A percentile compares a stretch with the other conserved stretches of the same genome.
These are phyloP conservation scores for Platorchestia sp. DNA, from an alignment of 1,140 invertebrate species.

Conservation along the genomic window DNA sequence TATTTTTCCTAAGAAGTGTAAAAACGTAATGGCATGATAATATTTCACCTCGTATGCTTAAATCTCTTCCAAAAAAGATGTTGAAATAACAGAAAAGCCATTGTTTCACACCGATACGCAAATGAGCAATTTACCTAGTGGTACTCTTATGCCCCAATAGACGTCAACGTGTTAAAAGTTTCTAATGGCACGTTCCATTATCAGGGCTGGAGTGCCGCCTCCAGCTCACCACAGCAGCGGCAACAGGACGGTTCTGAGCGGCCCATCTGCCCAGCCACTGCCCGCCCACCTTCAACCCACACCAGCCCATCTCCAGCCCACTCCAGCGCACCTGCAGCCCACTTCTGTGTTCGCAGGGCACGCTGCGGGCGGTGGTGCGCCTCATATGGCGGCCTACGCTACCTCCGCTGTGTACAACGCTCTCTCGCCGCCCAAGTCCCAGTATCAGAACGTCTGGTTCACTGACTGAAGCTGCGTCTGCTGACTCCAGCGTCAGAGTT, in stretches of 20 bases:
- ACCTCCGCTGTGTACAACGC: constrained; percentile 73
- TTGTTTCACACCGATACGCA: too few relatives aligned
- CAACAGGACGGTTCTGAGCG: constrained; percentile 80
- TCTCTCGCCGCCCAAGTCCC: constrained; percentile 81
- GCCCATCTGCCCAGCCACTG: constrained; percentile 69
- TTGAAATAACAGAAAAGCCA: too few relatives aligned
- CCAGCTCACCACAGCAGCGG: constrained; percentile 86
- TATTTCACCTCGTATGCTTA: too few relatives aligned
- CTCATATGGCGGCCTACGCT: constrained; percentile 70
- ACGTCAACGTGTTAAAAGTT: background rate
- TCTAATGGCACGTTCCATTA: constrained; percentile 60
- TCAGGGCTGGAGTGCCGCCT: constrained; percentile 82
- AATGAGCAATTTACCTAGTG: too few relatives aligned
- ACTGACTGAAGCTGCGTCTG: constrained; percentile 75
- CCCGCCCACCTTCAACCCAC: constrained; percentile 74
- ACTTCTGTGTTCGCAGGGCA: constrained; percentile 78
- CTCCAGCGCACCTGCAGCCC: constrained; percentile 86
- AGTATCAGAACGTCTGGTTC: constrained; percentile 83
- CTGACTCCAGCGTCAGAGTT: background rate
- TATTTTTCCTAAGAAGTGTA: too few relatives aligned
- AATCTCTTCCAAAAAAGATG: too few relatives aligned
- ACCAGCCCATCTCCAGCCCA: constrained; percentile 86
- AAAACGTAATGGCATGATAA: too few relatives aligned
- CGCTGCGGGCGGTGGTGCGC: constrained; percentile 72
- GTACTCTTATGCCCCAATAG: too few relatives aligned